These are phyloP conservation scores for Pangasius macronema DNA, from an alignment of 2,797 vertebrate species.

Conservation along the genomic window DNA sequence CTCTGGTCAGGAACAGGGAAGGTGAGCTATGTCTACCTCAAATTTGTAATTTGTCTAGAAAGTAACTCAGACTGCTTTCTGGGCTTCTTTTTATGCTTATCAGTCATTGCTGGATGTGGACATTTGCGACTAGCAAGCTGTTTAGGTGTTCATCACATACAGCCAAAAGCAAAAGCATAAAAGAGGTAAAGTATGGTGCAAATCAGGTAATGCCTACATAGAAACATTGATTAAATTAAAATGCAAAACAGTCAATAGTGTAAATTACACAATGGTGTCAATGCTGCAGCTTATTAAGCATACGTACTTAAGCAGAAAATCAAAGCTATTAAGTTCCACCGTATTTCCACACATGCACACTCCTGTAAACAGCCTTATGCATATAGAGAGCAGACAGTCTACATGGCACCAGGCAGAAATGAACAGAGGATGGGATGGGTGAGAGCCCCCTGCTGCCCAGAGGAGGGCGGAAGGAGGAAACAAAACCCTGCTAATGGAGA, in stretches of 20 bases:
- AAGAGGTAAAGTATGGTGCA: background rate
- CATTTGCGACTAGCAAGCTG: background rate
- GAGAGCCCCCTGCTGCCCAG: conserved; percentile 80
- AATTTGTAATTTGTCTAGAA: background rate
- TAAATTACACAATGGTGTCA: background rate
- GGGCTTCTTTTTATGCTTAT: background rate
- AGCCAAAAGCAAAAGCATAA: conserved; percentile 2
- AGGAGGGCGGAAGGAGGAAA: conserved; percentile 77
- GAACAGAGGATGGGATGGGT: conserved; percentile 76
- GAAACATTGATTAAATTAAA: background rate
- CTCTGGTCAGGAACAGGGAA: background rate
- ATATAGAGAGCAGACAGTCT: background rate
- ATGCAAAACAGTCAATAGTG: background rate
- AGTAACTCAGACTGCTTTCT: background rate
- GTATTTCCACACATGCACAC: background rate
- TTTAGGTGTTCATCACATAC: background rate
- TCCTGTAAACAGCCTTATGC: conserved; percentile 35
- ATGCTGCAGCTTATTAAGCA: background rate
- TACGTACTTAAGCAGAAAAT: background rate
- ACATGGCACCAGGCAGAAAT: conserved; percentile 70
- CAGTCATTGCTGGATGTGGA: background rate
- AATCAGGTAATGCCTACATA: background rate
- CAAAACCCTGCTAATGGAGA: conserved; percentile 83
- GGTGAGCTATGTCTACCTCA: background rate
- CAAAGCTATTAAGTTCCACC: background rate